phyloP scores from a whole-genome alignment of 2,113 vertebrate genomes.

The Felis chaus region DNA sequence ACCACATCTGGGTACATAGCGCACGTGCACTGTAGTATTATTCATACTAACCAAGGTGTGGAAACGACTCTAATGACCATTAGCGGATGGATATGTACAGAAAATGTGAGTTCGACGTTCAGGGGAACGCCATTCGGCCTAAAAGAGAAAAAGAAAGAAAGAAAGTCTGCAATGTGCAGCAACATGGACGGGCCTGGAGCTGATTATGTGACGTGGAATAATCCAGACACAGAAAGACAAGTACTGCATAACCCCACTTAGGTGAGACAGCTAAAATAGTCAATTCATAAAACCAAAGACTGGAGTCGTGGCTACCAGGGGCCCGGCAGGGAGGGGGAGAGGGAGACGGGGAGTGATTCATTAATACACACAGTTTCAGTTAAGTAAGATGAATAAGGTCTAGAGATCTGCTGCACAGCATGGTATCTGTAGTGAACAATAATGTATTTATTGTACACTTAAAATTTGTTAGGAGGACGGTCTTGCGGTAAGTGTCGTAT shows the following conservation, averaged over 20 bases:
- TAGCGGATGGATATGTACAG: not conserved
- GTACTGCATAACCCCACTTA: not conserved
- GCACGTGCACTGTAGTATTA: not conserved
- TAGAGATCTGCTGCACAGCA: not conserved
- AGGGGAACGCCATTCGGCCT: not conserved
- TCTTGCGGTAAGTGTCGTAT: not conserved
- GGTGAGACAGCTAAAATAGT: not conserved
- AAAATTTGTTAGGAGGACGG: not conserved
- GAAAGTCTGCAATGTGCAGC: not conserved
- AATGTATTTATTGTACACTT: not conserved
- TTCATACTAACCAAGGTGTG: not conserved
- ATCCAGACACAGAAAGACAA: not conserved
- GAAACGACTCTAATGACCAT: not conserved
- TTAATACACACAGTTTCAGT: not conserved
- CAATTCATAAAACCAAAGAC: not conserved
- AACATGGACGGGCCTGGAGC: not conserved
- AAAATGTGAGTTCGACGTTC: not conserved
- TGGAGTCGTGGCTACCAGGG: not conserved
- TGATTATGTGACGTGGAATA: not conserved
- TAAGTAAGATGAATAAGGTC: not conserved
- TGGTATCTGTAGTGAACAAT: not conserved
- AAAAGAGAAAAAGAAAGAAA: not conserved
- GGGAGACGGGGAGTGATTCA: not conserved
- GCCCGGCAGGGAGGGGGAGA: not conserved
- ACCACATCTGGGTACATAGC: not conserved